Conservation (phyloP, 2,113 vertebrate species). For the Prionailurus bengalensis region DNA sequence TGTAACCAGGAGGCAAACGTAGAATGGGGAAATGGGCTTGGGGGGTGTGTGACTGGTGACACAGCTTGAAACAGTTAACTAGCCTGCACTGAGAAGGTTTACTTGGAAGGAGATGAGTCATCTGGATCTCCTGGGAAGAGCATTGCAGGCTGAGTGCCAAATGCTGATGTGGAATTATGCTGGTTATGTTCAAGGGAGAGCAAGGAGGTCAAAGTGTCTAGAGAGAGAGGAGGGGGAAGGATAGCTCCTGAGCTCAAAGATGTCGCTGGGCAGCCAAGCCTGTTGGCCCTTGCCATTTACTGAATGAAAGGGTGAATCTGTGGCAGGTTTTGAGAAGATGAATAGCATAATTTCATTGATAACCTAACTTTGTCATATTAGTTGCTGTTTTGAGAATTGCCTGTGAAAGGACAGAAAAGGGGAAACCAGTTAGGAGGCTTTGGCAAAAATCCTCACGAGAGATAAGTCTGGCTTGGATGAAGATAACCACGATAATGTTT, state of each 20-base stretch:
- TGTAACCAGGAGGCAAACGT: neutral
- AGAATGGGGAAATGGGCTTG: neutral
- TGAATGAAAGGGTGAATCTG: neutral
- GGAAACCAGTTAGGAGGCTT: neutral
- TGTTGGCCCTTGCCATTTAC: too few relatives aligned
- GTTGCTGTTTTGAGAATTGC: neutral
- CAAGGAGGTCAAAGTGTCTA: neutral
- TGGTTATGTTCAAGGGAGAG: neutral
- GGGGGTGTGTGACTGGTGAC: neutral
- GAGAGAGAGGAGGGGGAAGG: neutral
- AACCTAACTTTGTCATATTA: neutral
- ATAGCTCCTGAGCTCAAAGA: neutral
- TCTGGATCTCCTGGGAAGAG: neutral
- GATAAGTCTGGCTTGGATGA: neutral
- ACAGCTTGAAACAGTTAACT: neutral
- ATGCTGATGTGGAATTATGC: neutral
- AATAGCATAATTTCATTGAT: neutral
- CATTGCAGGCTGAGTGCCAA: neutral
- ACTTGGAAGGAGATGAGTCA: neutral
- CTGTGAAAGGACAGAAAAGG: neutral
- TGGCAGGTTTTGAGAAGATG: neutral
- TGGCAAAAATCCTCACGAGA: neutral
- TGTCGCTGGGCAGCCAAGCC: neutral
- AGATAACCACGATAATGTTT: neutral
- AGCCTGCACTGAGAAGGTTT: neutral